Evolutionary conservation across 2,888 invertebrate genomes (phyloP).

Genomic region (Bombylius major): DNA sequence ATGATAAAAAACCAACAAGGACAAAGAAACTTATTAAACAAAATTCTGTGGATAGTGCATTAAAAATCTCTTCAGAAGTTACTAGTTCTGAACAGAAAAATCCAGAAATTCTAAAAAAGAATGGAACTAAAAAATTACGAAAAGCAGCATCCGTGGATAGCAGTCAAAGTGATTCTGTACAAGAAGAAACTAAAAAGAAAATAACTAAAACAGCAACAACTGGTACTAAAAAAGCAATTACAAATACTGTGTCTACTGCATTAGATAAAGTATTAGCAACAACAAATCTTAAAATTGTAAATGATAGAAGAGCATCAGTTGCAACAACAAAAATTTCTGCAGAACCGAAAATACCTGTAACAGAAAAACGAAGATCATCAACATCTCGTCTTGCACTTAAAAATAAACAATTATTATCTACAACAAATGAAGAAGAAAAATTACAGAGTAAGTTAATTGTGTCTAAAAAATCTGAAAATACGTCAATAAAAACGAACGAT

Average conservation of each 20-base stretch:
- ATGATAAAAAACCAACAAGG: not conserved
- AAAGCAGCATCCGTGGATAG: too few relatives aligned
- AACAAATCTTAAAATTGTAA: not conserved
- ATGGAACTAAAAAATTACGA: too few relatives aligned
- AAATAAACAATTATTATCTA: not conserved
- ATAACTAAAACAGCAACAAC: not conserved
- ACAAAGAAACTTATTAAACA: not conserved
- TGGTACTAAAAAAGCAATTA: not conserved
- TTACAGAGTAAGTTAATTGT: too few relatives aligned
- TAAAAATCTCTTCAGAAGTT: too few relatives aligned
- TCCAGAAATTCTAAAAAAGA: too few relatives aligned
- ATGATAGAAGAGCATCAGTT: not conserved
- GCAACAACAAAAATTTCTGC: not conserved
- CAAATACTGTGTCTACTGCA: not conserved
- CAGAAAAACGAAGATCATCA: not conserved
- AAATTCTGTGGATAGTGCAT: not conserved
- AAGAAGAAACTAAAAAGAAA: not conserved
- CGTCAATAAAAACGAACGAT: not conserved
- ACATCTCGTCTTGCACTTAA: not conserved
- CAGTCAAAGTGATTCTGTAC: not conserved
- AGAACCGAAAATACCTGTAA: not conserved
- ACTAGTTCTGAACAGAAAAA: too few relatives aligned
- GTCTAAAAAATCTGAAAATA: not conserved
- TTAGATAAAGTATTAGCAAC: conserved; percentile 3
- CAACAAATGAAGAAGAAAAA: too few relatives aligned